Evolutionary conservation across 2,113 vertebrate species (phyloP).

Genomic region (Lucifuga dentata): DNA sequence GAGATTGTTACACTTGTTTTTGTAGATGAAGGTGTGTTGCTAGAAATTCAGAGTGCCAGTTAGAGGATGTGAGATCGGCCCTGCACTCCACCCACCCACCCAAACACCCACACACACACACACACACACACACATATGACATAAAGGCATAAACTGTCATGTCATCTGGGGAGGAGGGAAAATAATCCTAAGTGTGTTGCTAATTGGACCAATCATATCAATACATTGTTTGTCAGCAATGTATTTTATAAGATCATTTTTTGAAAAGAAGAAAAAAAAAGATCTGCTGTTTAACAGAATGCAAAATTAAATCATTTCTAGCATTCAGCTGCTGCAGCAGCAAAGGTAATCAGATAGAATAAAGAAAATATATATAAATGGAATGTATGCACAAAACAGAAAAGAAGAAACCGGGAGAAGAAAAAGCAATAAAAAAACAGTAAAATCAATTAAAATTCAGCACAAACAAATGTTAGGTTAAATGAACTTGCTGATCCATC

Average conservation of each 20-base stretch:
- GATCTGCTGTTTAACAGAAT: too few species aligned
- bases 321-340: neutral
- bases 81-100: neutral
- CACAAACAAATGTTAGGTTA: neutral
- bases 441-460: neutral
- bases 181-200: too few species aligned
- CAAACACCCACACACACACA: neutral
- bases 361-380: neutral
- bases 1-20: neutral
- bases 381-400: neutral
- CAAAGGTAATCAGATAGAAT: neutral
- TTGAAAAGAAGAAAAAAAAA: too few species aligned
- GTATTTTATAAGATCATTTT: too few species aligned
- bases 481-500: neutral
- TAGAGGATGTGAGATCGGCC: slow-evolving; percentile 6
- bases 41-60: slow-evolving; percentile 14
- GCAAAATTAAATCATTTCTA: neutral
- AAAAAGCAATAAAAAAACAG: neutral
- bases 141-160: neutral
- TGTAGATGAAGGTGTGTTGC: slow-evolving; percentile 19
- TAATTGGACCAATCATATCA: too few species aligned
- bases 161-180: neutral
- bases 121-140: neutral
- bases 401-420: neutral
- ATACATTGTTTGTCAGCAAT: too few species aligned